Evolutionary conservation across 1,140 invertebrate species (phyloP).

Genomic region (Reticulitermes speratus): DNA sequence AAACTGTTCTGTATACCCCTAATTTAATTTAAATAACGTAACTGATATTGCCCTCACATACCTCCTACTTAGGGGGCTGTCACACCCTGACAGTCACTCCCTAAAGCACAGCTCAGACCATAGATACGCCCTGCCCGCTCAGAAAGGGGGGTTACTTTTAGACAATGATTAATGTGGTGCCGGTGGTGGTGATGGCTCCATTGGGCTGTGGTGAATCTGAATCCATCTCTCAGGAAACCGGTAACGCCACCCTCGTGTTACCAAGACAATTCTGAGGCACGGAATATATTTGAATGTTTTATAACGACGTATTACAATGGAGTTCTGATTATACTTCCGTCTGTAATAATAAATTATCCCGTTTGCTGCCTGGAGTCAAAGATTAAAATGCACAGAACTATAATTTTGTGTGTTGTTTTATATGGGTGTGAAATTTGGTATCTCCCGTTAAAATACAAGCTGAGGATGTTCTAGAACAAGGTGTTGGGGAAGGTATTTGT

Average conservation of each 20-base stretch:
- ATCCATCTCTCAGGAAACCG: background rate
- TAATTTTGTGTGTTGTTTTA: too few species aligned
- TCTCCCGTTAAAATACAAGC: too few species aligned
- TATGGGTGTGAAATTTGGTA: too few species aligned
- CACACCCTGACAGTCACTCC: background rate
- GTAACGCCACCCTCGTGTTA: background rate
- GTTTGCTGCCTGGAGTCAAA: too few species aligned
- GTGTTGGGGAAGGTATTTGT: too few species aligned
- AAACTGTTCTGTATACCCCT: too few species aligned
- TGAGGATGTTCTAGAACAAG: too few species aligned
- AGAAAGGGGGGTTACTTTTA: background rate
- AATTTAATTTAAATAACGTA: too few species aligned
- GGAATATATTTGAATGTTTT: background rate
- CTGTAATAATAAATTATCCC: too few species aligned
- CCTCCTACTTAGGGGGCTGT: background rate
- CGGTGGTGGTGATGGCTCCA: background rate
- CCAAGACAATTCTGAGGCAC: background rate
- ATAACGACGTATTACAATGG: background rate
- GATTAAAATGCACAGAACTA: too few species aligned
- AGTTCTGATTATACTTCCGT: background rate
- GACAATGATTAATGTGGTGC: slow-evolving; percentile 6
- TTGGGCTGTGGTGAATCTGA: background rate
- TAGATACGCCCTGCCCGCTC: background rate
- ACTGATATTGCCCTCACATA: too few species aligned
- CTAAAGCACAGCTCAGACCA: background rate